Base-by-base conservation (phyloP, 2,888 invertebrate species). In the Lasioglossum zephyrum region DNA sequence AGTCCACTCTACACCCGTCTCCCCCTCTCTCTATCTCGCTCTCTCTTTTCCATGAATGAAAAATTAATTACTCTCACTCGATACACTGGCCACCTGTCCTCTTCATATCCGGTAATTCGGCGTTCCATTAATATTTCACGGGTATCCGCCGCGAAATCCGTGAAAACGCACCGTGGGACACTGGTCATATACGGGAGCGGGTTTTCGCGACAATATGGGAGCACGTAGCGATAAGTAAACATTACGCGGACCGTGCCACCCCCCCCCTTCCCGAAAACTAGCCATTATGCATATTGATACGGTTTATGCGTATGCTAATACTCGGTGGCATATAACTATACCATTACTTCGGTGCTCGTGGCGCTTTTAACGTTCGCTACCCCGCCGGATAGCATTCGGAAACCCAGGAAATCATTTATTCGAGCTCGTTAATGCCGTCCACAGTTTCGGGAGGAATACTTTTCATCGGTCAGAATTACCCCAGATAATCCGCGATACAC, bases 201-300 rank as follows among this genome's bases (percentile, higher is more conserved):
- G 63, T 63, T 22, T 69, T 22, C 66, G 36, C 70, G 73, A 83
- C 80, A 81, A 81, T 83, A 83, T 63, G 78, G 39, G 53, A 31
- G 39, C 57, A 66, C 77, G 72, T 69, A n/a, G 63, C 69, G 72
- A 80, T 87, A 88, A 87, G 87, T 91, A 90, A 91, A 86, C 83
- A 76, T 88, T 85, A 81, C 79, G 66, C 79, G 82, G 57, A n/a
- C 57, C 57, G 8, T 57, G 11, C 41, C 77, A 4, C 39, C 11
- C 70, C 13, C 13, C 41, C n/a, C 13, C 2, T n/a, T n/a, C 39
- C 69, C 70, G 76, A 82, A 84, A 84, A 88, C 84, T 84, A 81
- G 47, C 73, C 77, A 76, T 82, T 87, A 87, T 83, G 84, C 90
- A 87, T 87, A 87, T 89, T 79, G 84, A 86, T 87, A 85, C 81